Conservation (phyloP, 2,797 vertebrate genomes). For the Onychomys torridus region DNA sequence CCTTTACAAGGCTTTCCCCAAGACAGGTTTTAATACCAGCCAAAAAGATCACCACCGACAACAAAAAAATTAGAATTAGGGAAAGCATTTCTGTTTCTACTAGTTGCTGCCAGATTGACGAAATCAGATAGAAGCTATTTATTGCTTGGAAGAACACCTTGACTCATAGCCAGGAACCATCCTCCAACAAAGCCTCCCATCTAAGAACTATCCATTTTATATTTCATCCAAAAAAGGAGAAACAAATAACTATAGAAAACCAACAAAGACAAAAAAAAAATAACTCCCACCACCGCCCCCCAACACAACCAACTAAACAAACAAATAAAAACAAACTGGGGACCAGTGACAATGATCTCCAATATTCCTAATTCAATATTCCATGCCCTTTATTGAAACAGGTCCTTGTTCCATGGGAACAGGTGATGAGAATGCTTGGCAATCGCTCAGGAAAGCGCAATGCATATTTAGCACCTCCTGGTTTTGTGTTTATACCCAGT, state of each 20-base stretch:
- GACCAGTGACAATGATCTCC: neutral
- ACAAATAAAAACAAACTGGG: neutral
- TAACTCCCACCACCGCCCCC: neutral
- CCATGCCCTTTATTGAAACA: neutral
- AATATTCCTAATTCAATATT: constrained; percentile 41
- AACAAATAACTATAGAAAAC: neutral
- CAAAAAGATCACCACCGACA: neutral
- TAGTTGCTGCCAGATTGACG: constrained; percentile 66
- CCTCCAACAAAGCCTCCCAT: constrained; percentile 25
- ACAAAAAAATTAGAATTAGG: constrained; percentile 40
- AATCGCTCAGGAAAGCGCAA: constrained; percentile 50
- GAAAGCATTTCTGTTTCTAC: constrained; percentile 63
- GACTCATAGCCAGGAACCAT: constrained; percentile 54
- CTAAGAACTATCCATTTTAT: constrained; percentile 47
- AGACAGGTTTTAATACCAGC: constrained; percentile 65
- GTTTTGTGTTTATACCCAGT: constrained; percentile 57
- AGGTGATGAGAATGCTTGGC: constrained; percentile 60
- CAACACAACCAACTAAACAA: neutral
- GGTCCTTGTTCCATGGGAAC: neutral
- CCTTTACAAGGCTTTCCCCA: constrained; percentile 35
- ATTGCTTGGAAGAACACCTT: constrained; percentile 72
- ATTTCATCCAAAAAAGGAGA: constrained; percentile 39
- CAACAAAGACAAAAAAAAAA: neutral
- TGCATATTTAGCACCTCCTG: constrained; percentile 18
- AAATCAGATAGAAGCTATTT: constrained; percentile 81